These are phyloP conservation scores for Hypanus sabinus DNA, from an alignment of 2,113 vertebrate genomes.

Conservation along the genomic window DNA sequence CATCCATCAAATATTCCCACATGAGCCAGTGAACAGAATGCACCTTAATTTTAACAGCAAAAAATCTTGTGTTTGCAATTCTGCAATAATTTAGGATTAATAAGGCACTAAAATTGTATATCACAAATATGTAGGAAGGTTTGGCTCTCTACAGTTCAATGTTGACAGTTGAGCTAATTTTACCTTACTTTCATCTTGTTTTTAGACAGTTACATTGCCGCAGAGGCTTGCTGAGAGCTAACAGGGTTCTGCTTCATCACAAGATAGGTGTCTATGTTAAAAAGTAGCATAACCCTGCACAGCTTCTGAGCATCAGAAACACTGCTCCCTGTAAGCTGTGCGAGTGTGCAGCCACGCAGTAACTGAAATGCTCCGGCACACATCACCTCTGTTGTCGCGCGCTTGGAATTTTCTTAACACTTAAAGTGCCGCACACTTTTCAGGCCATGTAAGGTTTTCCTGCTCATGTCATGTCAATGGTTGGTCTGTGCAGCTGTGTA, in stretches of 20 bases:
- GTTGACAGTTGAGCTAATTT: background rate
- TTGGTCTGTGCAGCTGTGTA: too few relatives aligned
- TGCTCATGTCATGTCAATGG: too few relatives aligned
- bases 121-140: background rate
- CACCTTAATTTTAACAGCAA: constrained; percentile 12
- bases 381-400: too few relatives aligned
- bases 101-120: background rate
- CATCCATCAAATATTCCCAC: constrained; percentile 29
- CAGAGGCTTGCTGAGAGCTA: background rate
- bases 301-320: background rate
- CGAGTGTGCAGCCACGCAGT: too few relatives aligned
- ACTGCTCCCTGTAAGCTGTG: too few relatives aligned
- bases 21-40: constrained; percentile 8
- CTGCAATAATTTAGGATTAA: constrained; percentile 2
- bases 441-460: too few relatives aligned
- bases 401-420: too few relatives aligned
- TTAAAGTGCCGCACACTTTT: too few relatives aligned
- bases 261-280: background rate
- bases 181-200: constrained; percentile 1
- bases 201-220: background rate
- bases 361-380: too few relatives aligned
- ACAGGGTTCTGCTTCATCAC: background rate
- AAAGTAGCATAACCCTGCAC: background rate
- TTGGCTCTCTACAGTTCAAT: background rate
- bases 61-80: constrained; percentile 5